phyloP scores from a whole-genome alignment of 1,140 invertebrate species.

The Agrypnia vestita region DNA sequence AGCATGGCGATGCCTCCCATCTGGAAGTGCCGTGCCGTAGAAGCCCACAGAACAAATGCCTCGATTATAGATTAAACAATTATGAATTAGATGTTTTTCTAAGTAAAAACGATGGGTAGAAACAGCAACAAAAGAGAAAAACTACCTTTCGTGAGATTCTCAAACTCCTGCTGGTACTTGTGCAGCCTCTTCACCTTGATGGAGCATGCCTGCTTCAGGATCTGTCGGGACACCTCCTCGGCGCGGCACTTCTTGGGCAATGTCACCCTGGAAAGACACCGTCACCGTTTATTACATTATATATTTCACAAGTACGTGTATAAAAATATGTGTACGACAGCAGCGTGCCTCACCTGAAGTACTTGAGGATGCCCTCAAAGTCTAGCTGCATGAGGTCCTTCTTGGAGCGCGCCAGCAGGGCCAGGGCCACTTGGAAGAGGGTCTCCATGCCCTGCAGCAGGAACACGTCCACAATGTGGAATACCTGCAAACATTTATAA shows the following conservation, averaged over 20 bases:
- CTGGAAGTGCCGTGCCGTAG: no score
- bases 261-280: constrained; percentile 89
- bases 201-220: constrained; percentile 92
- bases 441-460: constrained; percentile 95
- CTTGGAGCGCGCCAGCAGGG: constrained; percentile 91
- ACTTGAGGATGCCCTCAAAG: constrained; percentile 97
- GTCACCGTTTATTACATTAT: background rate
- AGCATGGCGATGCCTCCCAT: no score
- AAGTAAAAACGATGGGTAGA: no score
- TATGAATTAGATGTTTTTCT: no score
- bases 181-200: constrained; percentile 95
- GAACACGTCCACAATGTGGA: constrained; percentile 97
- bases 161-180: constrained; percentile 97
- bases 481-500: constrained; percentile 70
- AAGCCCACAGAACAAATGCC: no score
- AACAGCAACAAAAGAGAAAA: no score
- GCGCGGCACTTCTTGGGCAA: constrained; percentile 96
- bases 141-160: constrained; percentile 77
- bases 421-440: constrained; percentile 96
- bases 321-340: background rate
- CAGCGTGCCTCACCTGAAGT: constrained; percentile 71
- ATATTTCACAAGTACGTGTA: background rate
- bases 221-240: constrained; percentile 89
- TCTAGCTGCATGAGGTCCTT: constrained; percentile 96
- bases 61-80: no score